Evolutionary conservation across 2,797 vertebrate species (phyloP), one percentile per base, ranked within the genome.

Genomic region (Smutsia gigantea): DNA sequence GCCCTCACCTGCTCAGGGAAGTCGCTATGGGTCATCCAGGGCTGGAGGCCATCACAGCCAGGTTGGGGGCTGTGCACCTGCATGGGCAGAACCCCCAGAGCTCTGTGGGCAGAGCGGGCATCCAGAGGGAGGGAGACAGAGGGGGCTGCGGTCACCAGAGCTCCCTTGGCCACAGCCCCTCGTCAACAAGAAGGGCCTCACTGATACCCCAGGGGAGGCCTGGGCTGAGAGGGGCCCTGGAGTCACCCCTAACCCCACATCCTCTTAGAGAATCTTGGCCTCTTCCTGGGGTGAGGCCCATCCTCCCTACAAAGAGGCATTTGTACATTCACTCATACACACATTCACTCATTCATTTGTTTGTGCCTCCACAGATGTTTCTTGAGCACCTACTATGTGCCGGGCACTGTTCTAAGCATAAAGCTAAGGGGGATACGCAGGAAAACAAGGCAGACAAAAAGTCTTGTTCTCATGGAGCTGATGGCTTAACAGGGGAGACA

Each of bases 351-450:
- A 42, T n/a, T 69, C 15, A 59, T n/a, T 77, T 14, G 59, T 34
- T 57, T 78, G 66, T 71, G 27, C 37, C 55, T 79, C 66, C 51
- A n/a, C 25, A 17, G 63, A 39, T 77, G 29, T 63, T 55, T 63
- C 94, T 81, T 61, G 46, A 71, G 61, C 42, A 39, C 68, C 23
- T 87, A 31, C 63, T 61, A 4, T 19, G 12, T 85, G n/a, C 74
- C 5, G 17, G 21, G 19, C 61, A 5, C 23, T 34, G 21, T 61
- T 87, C 29, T 31, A 34, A 86, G 72, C 34, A 12, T 11, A 2
- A n/a, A 37, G 15, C 25, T 3, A 1, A 1, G 2, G 1, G 27
- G 49, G 21, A 3, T 11, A 25, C 7, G 10, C n/a, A n/a, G 49
- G 63, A 34, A 37, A 49, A 51, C 18, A 29, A 53, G 51, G 37